These are phyloP conservation scores for Synodontis membranacea DNA, from an alignment of 2,113 vertebrate genomes.

Conservation along the genomic window DNA sequence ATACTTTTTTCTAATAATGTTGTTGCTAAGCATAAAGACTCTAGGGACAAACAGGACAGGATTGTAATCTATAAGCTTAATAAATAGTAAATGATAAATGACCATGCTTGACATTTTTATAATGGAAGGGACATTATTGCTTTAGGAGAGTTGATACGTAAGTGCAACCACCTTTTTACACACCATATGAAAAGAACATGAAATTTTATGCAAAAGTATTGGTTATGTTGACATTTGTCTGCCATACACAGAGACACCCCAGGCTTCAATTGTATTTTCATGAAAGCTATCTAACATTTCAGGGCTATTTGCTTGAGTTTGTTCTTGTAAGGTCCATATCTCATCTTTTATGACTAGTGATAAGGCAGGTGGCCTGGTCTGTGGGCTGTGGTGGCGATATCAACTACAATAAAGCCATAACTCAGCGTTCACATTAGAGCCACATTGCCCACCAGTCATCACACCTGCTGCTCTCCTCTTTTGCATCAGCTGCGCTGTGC, in stretches of 20 bases:
- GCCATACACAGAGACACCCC: conserved; percentile 26
- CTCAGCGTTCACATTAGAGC: conserved; percentile 63
- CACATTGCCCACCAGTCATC: conserved; percentile 63
- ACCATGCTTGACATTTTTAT: conserved; percentile 5
- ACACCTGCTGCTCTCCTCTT: conserved; percentile 71
- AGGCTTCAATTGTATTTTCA: conserved; percentile 33
- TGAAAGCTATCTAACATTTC: conserved; percentile 51
- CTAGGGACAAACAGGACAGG: neutral
- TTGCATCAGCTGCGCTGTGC: conserved; percentile 67
- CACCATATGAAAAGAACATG: conserved; percentile 19
- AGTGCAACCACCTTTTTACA: neutral
- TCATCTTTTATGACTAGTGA: conserved; percentile 66
- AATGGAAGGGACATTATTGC: neutral
- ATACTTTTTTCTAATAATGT: neutral
- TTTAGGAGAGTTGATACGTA: neutral
- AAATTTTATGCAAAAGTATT: conserved; percentile 30
- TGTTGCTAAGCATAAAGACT: neutral
- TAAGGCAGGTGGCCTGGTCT: conserved; percentile 74
- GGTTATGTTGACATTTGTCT: conserved; percentile 30
- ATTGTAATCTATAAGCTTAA: neutral
- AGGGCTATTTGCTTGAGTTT: conserved; percentile 51
- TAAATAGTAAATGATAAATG: conserved; percentile 8
- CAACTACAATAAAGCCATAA: conserved; percentile 75
- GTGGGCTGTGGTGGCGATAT: conserved; percentile 65
- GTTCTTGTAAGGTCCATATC: conserved; percentile 44